A percentile compares a stretch with the other conserved stretches of the same genome.
Evolutionary conservation across 2,113 vertebrate species (phyloP).

Genomic region (Hyaena hyaena): DNA sequence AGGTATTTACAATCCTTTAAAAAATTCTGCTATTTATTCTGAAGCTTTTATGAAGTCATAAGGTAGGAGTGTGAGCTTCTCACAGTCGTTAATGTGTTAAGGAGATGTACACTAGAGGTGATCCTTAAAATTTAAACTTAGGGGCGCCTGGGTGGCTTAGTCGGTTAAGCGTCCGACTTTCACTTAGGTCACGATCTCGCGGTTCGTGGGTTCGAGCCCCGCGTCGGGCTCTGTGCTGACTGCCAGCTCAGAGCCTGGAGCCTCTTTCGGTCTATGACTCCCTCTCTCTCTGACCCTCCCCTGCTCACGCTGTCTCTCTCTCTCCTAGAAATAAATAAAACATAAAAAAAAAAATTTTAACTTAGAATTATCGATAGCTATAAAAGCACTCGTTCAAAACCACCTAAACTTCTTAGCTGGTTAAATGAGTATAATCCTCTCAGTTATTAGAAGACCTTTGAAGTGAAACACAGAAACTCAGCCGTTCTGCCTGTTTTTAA

Average conservation of each 20-base stretch:
- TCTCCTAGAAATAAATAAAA: no score
- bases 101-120: not conserved
- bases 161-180: no score
- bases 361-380: constrained; percentile 82
- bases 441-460: constrained; percentile 94
- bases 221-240: no score
- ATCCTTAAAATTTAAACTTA: constrained; percentile 80
- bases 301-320: no score
- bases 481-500: constrained; percentile 89
- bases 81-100: constrained; percentile 74
- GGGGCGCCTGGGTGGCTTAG: no score
- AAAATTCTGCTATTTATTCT: constrained; percentile 33
- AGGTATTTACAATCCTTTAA: not conserved
- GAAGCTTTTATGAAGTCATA: not conserved
- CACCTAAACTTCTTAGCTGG: constrained; percentile 89
- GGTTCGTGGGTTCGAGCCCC: no score
- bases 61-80: constrained; percentile 39
- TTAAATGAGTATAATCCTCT: constrained; percentile 93
- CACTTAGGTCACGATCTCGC: no score
- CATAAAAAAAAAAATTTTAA: constrained; percentile 83
- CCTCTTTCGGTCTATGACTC: no score
- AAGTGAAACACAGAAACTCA: constrained; percentile 91
- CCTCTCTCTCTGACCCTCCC: no score
- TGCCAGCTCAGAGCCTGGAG: no score
- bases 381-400: constrained; percentile 83